phyloP scores from a whole-genome alignment of 2,888 invertebrate species.

The Ectemnius continuus region DNA sequence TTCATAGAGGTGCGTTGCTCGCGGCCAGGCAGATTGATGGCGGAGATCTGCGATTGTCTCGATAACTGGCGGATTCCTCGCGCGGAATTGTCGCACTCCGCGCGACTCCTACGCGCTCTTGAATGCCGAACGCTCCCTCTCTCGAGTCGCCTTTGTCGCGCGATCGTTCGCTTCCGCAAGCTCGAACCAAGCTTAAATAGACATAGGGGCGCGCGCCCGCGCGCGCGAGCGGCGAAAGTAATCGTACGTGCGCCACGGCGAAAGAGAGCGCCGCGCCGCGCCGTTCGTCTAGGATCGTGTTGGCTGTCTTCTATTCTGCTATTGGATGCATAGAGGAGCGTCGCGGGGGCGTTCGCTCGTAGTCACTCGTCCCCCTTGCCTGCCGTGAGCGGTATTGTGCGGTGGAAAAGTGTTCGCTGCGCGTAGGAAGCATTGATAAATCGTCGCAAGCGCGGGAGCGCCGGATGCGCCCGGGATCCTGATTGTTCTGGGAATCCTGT shows the following conservation, averaged over 20 bases:
- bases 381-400: too few species aligned
- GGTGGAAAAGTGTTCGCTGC: not conserved
- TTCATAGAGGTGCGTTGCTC: conserved; percentile 50
- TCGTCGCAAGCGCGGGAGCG: not conserved
- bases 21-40: conserved; percentile 57
- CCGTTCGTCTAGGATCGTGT: conserved; percentile 8
- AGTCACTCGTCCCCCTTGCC: too few species aligned
- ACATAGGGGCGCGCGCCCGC: not conserved
- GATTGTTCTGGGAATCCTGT: conserved; percentile 1
- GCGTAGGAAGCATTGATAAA: not conserved
- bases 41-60: conserved; percentile 54
- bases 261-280: not conserved
- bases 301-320: conserved; percentile 4
- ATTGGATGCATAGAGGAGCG: too few species aligned
- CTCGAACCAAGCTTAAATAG: conserved; percentile 18
- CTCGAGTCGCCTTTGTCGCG: not conserved
- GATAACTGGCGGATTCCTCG: conserved; percentile 49
- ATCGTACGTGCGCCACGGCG: conserved; percentile 14
- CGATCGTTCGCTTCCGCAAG: conserved; percentile 43
- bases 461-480: not conserved
- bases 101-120: conserved; percentile 42
- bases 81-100: conserved; percentile 39
- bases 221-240: conserved; percentile 27
- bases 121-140: conserved; percentile 20
- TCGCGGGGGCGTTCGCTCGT: too few species aligned